These are phyloP conservation scores for Drepana falcataria DNA, from an alignment of 2,888 invertebrate species.

Conservation along the genomic window DNA sequence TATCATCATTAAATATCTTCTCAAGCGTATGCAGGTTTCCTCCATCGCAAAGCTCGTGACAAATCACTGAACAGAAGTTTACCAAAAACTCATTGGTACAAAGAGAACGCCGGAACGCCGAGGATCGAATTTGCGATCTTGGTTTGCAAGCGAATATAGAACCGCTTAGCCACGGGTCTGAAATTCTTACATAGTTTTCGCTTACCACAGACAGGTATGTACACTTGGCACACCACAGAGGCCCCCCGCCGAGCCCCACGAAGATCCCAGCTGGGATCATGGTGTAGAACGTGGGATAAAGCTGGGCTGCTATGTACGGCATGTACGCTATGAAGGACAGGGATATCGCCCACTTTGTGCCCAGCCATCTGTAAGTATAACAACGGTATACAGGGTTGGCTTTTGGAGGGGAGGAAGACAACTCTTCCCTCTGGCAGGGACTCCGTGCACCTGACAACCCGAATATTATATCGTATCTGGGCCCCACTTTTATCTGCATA, in stretches of 20 bases:
- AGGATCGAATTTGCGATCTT: too few relatives aligned
- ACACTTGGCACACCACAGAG: conserved; percentile 85
- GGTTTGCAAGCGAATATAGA: neutral
- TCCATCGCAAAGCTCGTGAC: too few relatives aligned
- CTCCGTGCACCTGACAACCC: too few relatives aligned
- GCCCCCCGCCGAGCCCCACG: conserved; percentile 82
- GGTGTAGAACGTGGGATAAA: conserved; percentile 81
- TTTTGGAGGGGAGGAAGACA: too few relatives aligned
- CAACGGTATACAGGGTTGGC: neutral
- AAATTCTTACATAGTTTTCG: neutral
- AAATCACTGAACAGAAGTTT: too few relatives aligned
- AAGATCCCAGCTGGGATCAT: conserved; percentile 81
- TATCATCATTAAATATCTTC: too few relatives aligned
- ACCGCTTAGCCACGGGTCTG: neutral
- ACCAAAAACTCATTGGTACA: too few relatives aligned
- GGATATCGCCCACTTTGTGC: conserved; percentile 83
- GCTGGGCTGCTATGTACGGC: conserved; percentile 83
- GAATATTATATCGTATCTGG: too few relatives aligned
- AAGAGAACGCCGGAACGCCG: too few relatives aligned
- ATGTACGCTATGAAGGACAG: conserved; percentile 82
- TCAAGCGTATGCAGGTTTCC: too few relatives aligned
- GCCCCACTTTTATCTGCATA: too few relatives aligned
- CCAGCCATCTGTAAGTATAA: conserved; percentile 71
- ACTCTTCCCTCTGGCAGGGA: too few relatives aligned
- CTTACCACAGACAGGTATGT: conserved; percentile 82